Evolutionary conservation across 2,797 vertebrate species (phyloP).

Genomic region (Fundulus diaphanus): DNA sequence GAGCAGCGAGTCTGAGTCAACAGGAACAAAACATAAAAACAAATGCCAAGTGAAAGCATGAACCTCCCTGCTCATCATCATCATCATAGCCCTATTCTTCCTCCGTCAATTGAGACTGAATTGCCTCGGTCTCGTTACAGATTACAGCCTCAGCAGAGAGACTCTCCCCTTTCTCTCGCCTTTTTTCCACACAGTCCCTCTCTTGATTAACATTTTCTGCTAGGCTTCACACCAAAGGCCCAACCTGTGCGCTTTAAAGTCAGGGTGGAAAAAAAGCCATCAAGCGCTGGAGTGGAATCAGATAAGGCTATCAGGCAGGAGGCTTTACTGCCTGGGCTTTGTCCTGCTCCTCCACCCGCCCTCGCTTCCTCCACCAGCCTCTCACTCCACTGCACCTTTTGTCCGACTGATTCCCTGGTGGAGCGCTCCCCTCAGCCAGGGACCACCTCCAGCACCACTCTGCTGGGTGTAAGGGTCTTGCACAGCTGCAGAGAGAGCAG

Average conservation of each 20-base stretch:
- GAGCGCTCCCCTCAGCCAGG: constrained; percentile 74
- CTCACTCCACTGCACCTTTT: constrained; percentile 97
- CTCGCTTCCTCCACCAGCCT: constrained; percentile 90
- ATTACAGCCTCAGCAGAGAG: constrained; percentile 73
- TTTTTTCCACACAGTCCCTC: constrained; percentile 70
- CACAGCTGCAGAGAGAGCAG: constrained; percentile 19
- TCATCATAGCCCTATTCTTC: constrained; percentile 75
- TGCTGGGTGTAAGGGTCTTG: constrained; percentile 12
- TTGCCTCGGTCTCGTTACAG: constrained; percentile 78
- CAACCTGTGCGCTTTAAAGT: constrained; percentile 85
- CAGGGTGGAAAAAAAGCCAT: constrained; percentile 74
- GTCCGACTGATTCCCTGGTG: constrained; percentile 88
- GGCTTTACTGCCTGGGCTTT: constrained; percentile 88
- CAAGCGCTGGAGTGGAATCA: constrained; percentile 86
- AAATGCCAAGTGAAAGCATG: constrained; percentile 69
- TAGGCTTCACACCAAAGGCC: constrained; percentile 84
- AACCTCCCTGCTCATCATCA: constrained; percentile 76
- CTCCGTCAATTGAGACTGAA: constrained; percentile 78
- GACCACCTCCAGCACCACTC: constrained; percentile 69
- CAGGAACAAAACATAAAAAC: constrained; percentile 74
- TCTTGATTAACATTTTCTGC: constrained; percentile 88
- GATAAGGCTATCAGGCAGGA: constrained; percentile 89
- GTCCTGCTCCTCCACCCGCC: constrained; percentile 83
- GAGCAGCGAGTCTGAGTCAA: constrained; percentile 59
- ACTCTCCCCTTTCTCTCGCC: constrained; percentile 71